Conservation (phyloP, 2,888 invertebrate species). For the Cephus runcator region DNA sequence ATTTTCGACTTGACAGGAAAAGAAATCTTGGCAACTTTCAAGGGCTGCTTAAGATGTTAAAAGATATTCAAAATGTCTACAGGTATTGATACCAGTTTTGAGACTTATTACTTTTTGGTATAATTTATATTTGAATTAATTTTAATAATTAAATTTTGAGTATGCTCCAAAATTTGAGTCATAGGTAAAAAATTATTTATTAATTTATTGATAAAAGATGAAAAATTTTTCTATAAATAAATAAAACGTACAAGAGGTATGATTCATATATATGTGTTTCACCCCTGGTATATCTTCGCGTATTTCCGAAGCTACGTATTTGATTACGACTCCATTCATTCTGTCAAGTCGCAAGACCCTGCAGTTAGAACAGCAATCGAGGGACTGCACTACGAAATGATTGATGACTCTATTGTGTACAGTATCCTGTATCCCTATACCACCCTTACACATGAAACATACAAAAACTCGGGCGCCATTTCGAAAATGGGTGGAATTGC, state of each 20-base stretch:
- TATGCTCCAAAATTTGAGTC: background rate
- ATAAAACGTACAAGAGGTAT: background rate
- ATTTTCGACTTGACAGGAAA: background rate
- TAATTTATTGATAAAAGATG: background rate
- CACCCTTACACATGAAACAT: background rate
- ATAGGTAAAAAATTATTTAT: background rate
- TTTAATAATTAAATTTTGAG: background rate
- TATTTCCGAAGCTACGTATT: slow-evolving; percentile 51
- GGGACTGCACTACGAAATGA: slow-evolving; percentile 60
- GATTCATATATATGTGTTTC: background rate
- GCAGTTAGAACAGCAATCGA: slow-evolving; percentile 57
- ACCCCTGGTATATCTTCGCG: slow-evolving; percentile 18
- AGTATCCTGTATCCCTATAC: slow-evolving; percentile 23
- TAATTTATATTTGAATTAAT: background rate
- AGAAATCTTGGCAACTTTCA: background rate
- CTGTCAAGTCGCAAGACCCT: slow-evolving; percentile 25
- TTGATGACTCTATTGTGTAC: slow-evolving; percentile 65
- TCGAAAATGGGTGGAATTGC: slow-evolving; percentile 60
- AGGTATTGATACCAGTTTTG: background rate
- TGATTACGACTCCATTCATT: slow-evolving; percentile 50
- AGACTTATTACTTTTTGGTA: background rate
- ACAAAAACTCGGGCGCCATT: slow-evolving; percentile 41
- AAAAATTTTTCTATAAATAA: background rate
- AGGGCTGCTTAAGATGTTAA: background rate
- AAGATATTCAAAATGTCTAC: background rate